Percentiles rank a stretch among this genome's conserved stretches.
Conservation (phyloP, 2,797 vertebrate genomes). For the Cryptoprocta ferox region DNA sequence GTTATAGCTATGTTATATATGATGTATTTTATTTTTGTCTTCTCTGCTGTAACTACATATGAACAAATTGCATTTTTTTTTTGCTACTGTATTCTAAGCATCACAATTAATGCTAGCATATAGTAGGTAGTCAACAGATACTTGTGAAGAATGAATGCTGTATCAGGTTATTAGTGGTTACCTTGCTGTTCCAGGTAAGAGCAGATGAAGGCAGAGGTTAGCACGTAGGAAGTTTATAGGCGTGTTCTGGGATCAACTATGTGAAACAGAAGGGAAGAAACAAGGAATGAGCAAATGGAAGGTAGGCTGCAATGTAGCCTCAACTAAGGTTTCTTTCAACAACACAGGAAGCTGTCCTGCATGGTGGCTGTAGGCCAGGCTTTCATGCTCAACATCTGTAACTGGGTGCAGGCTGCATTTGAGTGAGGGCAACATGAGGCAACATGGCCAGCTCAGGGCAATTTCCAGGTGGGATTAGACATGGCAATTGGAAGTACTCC, state of each 20-base stretch:
- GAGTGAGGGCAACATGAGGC: background rate
- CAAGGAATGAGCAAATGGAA: background rate
- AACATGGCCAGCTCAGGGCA: too few species aligned
- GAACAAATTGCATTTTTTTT: background rate
- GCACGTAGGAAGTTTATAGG: rapidly evolving
- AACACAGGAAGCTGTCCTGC: too few species aligned
- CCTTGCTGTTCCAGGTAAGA: background rate
- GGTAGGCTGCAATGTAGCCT: background rate
- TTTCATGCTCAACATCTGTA: rapidly evolving
- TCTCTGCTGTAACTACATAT: background rate
- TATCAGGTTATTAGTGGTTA: background rate
- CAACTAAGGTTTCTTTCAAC: background rate
- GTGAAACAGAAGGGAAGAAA: background rate
- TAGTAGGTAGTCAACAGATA: background rate
- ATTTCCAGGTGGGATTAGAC: background rate
- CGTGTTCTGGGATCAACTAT: background rate
- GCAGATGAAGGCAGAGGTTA: background rate
- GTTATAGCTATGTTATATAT: background rate
- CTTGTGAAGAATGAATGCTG: background rate
- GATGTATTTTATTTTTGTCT: background rate
- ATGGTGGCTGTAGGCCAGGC: rapidly evolving
- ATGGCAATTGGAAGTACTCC: background rate
- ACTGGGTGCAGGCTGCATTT: too few species aligned
- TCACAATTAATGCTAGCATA: background rate
- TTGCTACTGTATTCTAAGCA: background rate